phyloP scores from a whole-genome alignment of 2,113 vertebrate genomes.

The Crotophaga sulcirostris region DNA sequence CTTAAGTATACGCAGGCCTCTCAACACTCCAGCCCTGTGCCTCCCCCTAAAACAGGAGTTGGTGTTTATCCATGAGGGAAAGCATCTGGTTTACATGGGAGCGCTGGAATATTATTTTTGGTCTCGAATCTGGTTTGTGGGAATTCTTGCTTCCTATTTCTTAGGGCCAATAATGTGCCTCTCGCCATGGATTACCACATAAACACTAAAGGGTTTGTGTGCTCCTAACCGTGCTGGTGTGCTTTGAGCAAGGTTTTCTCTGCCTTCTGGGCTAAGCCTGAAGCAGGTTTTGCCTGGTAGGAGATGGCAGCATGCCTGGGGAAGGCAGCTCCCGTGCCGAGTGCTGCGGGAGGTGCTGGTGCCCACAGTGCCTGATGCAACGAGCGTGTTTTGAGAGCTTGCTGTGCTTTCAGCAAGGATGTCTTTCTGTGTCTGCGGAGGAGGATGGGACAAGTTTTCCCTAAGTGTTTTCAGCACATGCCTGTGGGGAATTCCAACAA shows the following conservation, averaged over 20 bases:
- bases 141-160: not conserved
- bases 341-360: not conserved
- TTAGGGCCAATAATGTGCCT: rapidly evolving
- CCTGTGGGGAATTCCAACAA: not conserved
- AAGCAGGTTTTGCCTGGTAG: not conserved
- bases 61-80: not conserved
- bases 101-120: not conserved
- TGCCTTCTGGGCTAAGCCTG: not conserved
- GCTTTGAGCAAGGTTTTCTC: not conserved
- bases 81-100: not conserved
- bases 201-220: not conserved
- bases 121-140: not conserved
- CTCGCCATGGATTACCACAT: rapidly evolving
- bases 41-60: not conserved
- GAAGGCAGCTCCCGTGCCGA: rapidly evolving
- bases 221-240: not conserved
- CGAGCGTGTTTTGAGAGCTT: not conserved
- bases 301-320: rapidly evolving
- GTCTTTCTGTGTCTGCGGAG: not conserved
- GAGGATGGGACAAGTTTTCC: not conserved
- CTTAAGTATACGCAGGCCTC: not conserved
- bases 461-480: rapidly evolving
- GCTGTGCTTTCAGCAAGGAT: not conserved
- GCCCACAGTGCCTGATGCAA: rapidly evolving
- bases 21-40: not conserved